phyloP scores from a whole-genome alignment of 2,113 vertebrate genomes.

The Ivindomyrus marchei region DNA sequence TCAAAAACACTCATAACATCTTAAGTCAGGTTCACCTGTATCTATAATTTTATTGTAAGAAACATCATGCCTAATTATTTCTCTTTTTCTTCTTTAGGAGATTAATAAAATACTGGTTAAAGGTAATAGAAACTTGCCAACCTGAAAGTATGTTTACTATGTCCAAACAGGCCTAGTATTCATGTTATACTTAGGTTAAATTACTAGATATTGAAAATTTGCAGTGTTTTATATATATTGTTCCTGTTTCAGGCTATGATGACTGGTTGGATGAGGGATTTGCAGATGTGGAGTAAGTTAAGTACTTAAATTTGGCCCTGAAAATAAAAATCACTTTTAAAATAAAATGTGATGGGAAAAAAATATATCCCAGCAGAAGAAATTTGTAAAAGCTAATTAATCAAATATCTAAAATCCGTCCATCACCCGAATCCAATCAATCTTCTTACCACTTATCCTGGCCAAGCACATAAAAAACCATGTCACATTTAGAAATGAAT shows the following conservation, averaged over 20 bases:
- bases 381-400: no score
- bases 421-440: no score
- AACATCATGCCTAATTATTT: background rate
- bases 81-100: background rate
- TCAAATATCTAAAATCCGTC: no score
- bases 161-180: background rate
- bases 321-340: background rate
- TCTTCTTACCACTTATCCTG: no score
- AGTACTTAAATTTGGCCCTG: background rate
- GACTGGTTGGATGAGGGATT: background rate
- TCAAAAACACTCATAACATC: background rate
- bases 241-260: conserved; percentile 2
- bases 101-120: background rate
- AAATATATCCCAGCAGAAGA: background rate
- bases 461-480: no score
- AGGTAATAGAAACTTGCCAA: background rate
- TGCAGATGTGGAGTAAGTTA: background rate
- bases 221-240: background rate
- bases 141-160: background rate
- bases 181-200: background rate
- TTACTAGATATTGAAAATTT: background rate
- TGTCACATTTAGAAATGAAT: no score
- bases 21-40: background rate
- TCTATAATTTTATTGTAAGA: background rate
- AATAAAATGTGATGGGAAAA: background rate